A percentile compares a stretch with the other conserved stretches of the same genome.
phyloP scores from a whole-genome alignment of 2,888 invertebrate species.

The Leptogaster cylindrica region DNA sequence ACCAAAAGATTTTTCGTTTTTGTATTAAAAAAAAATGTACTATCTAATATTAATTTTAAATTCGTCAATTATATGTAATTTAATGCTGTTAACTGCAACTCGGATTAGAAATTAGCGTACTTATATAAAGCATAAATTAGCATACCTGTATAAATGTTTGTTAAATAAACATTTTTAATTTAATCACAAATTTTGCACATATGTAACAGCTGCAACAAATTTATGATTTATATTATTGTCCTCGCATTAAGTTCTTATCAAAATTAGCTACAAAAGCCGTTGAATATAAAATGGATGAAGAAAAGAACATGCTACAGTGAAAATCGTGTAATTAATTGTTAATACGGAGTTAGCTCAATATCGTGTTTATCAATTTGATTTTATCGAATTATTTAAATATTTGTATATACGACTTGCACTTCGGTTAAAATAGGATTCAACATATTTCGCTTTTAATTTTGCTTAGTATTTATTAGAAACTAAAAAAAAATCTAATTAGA shows the following conservation, averaged over 20 bases:
- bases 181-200: too few species aligned
- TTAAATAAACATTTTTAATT: too few species aligned
- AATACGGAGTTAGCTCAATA: too few species aligned
- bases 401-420: too few species aligned
- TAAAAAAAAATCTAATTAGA: constrained; percentile 12
- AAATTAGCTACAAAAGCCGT: constrained; percentile 3
- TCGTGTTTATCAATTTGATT: too few species aligned
- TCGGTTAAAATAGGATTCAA: too few species aligned
- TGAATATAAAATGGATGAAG: not conserved
- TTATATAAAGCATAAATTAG: too few species aligned
- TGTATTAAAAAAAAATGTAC: not conserved
- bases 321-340: too few species aligned
- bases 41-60: constrained; percentile 7
- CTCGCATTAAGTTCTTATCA: constrained; percentile 29
- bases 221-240: constrained; percentile 29
- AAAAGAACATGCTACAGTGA: too few species aligned
- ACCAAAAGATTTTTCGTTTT: not conserved
- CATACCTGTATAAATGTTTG: too few species aligned
- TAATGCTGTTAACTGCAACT: constrained; percentile 31
- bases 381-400: too few species aligned
- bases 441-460: not conserved
- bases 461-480: not conserved
- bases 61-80: constrained; percentile 25
- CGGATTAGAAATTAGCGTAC: constrained; percentile 6
- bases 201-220: constrained; percentile 2